A percentile compares a stretch with the other conserved stretches of the same genome.
phyloP scores from a whole-genome alignment of 1,140 invertebrate species.

The Dendrolimus kikuchii region DNA sequence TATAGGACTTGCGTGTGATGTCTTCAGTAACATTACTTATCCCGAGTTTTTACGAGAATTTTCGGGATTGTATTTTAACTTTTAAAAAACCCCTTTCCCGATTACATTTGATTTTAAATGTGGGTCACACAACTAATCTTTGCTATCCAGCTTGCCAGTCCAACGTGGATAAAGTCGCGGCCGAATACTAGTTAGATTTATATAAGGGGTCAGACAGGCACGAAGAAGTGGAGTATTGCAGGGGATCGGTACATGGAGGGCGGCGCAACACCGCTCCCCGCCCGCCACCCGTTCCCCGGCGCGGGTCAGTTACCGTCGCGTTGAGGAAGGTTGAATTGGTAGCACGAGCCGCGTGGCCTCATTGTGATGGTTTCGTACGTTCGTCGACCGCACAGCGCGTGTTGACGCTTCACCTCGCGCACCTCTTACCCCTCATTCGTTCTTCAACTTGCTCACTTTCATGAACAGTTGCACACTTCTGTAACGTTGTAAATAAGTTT shows the following conservation, averaged over 20 bases:
- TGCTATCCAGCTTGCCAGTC: too few relatives aligned
- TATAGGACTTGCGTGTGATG: too few relatives aligned
- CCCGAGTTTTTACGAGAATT: too few relatives aligned
- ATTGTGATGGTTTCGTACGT: slow-evolving; percentile 52
- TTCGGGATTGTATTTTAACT: too few relatives aligned
- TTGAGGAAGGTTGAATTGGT: slow-evolving; percentile 68
- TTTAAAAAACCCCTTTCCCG: too few relatives aligned
- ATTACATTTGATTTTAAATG: too few relatives aligned
- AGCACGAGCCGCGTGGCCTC: slow-evolving; percentile 59
- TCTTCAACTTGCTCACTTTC: slow-evolving; percentile 2
- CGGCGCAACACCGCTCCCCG: slow-evolving; percentile 10
- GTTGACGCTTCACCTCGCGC: slow-evolving; percentile 43
- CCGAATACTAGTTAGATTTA: too few relatives aligned
- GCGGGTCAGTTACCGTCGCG: slow-evolving; percentile 66
- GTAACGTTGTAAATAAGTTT: too few relatives aligned
- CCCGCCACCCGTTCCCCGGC: slow-evolving; percentile 16
- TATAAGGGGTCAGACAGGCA: not conserved
- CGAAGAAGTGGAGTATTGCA: slow-evolving; percentile 2
- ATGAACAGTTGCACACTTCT: slow-evolving; percentile 8
- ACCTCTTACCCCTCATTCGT: slow-evolving; percentile 20
- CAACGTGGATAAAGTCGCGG: too few relatives aligned
- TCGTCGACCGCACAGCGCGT: slow-evolving; percentile 64
- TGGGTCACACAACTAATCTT: too few relatives aligned
- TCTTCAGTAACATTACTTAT: too few relatives aligned
- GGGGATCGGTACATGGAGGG: slow-evolving; percentile 12